phyloP scores from a whole-genome alignment of 2,113 vertebrate genomes.

The Micronycteris hirsuta region DNA sequence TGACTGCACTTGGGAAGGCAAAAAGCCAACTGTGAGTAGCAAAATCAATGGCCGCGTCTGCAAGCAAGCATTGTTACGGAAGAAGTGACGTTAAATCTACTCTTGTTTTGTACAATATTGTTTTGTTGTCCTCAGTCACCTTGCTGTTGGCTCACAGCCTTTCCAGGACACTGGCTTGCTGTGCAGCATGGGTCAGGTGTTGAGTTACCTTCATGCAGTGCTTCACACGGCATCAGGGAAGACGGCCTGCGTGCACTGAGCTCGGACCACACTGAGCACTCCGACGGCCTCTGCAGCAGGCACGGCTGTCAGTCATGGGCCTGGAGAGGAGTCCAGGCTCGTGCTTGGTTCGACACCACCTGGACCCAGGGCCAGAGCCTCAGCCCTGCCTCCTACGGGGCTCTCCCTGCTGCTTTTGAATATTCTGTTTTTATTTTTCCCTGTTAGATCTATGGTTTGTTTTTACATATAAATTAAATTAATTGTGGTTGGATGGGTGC shows the following conservation, averaged over 20 bases:
- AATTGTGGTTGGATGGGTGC: neutral
- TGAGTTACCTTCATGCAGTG: neutral
- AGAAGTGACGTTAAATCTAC: neutral
- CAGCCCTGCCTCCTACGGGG: neutral
- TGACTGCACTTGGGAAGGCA: neutral
- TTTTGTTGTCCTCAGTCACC: neutral
- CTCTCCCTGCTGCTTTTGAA: neutral
- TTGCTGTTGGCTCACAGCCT: fast-evolving
- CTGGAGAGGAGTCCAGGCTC: neutral
- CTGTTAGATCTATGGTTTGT: neutral
- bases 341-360: neutral
- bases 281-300: neutral
- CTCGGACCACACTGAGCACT: fast-evolving
- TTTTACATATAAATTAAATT: neutral
- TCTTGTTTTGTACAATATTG: neutral
- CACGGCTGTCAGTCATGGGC: neutral
- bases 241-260: neutral
- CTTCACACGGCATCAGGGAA: neutral
- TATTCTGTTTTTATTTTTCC: neutral
- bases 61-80: neutral
- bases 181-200: neutral
- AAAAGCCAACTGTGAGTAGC: neutral
- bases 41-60: neutral
- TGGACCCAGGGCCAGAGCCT: neutral
- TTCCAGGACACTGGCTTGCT: neutral